These are phyloP conservation scores for Leptothorax acervorum DNA, from an alignment of 2,888 invertebrate species.

Conservation along the genomic window DNA sequence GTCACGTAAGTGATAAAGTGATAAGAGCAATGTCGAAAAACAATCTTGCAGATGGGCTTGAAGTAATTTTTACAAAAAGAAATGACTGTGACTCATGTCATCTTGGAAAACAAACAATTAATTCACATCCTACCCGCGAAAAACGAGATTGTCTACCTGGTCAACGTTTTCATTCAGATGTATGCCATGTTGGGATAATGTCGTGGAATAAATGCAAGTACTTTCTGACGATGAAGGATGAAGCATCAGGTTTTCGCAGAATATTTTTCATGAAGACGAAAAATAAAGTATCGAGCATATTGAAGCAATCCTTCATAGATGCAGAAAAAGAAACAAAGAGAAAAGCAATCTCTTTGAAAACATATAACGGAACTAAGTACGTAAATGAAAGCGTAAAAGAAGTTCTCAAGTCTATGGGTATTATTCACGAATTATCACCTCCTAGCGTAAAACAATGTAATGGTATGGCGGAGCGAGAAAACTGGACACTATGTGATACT, in stretches of 20 bases:
- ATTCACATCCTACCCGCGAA: constrained; percentile 16
- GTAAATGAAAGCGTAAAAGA: constrained; percentile 58
- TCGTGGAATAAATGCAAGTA: constrained; percentile 51
- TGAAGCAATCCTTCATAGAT: constrained; percentile 46
- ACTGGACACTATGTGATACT: constrained; percentile 72
- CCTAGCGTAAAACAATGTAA: constrained; percentile 80
- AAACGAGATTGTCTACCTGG: constrained; percentile 49
- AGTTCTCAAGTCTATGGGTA: constrained; percentile 6
- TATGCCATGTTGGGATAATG: constrained; percentile 34
- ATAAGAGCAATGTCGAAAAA: constrained; percentile 47
- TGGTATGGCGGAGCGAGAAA: constrained; percentile 77
- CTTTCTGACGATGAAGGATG: constrained; percentile 53
- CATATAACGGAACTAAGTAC: constrained; percentile 74
- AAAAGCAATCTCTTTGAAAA: constrained; percentile 71
- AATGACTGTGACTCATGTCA: constrained; percentile 52
- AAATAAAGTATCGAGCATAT: constrained; percentile 71
- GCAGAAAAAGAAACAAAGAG: constrained; percentile 72
- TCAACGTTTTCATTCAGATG: constrained; percentile 59
- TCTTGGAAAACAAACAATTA: constrained; percentile 52
- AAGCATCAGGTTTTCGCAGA: constrained; percentile 53
- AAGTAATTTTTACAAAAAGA: constrained; percentile 36
- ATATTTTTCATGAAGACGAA: constrained; percentile 80
- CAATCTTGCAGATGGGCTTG: constrained; percentile 41
- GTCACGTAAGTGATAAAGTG: constrained; percentile 43
- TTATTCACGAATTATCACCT: constrained; percentile 74